These are phyloP conservation scores for Parnassius smintheus DNA, from an alignment of 2,888 invertebrate genomes.

Conservation along the genomic window DNA sequence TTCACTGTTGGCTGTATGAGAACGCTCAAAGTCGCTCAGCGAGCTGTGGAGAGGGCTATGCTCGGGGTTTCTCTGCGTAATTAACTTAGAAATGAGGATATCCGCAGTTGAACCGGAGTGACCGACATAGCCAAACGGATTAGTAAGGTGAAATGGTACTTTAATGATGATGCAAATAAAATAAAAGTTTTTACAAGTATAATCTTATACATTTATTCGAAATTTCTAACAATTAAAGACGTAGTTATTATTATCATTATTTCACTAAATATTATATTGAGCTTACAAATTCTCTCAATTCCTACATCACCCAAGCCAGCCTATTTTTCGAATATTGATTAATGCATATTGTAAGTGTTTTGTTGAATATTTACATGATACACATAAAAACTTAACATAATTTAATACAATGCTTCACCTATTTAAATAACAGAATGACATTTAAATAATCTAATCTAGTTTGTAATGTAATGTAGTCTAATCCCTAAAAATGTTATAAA, in stretches of 20 bases:
- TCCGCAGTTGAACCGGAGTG: too few species aligned
- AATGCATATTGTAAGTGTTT: conserved; percentile 43
- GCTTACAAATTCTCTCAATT: conserved; percentile 77
- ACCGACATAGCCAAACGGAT: too few species aligned
- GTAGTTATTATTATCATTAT: conserved; percentile 64
- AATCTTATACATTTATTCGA: conserved; percentile 59
- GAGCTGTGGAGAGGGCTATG: too few species aligned
- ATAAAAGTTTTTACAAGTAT: conserved; percentile 47
- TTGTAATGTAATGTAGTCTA: too few species aligned
- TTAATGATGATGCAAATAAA: conserved; percentile 31
- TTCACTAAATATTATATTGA: conserved; percentile 69
- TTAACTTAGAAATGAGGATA: too few species aligned
- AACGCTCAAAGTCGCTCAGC: too few species aligned
- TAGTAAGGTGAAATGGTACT: too few species aligned
- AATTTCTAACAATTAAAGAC: conserved; percentile 74
- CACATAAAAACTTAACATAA: conserved; percentile 33
- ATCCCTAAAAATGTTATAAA: conserved; percentile 46
- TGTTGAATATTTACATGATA: conserved; percentile 51
- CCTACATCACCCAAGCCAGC: conserved; percentile 72
- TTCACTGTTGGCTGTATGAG: too few species aligned
- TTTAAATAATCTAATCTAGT: conserved; percentile 20
- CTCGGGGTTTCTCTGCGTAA: too few species aligned
- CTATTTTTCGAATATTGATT: conserved; percentile 46
- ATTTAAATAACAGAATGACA: conserved; percentile 3
- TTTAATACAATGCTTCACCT: conserved; percentile 29